Evolutionary conservation across 2,888 invertebrate genomes (phyloP).

Genomic region (Platycheirus rosarum): DNA sequence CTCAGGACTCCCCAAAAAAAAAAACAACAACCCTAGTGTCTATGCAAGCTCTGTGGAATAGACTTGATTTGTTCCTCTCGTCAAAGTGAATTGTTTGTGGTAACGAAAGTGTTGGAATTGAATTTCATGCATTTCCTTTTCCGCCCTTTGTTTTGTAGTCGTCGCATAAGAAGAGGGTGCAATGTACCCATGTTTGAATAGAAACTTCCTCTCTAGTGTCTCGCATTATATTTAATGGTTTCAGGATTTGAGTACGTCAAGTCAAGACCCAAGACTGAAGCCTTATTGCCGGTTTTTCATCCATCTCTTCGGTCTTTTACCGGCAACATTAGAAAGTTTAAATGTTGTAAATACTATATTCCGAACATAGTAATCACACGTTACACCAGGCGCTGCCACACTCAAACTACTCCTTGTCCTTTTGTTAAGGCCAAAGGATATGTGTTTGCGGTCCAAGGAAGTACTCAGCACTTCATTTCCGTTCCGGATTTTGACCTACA

Average conservation of each 20-base stretch:
- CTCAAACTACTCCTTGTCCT: conserved; percentile 21
- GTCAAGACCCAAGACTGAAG: conserved; percentile 17
- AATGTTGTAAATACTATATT: conserved; percentile 30
- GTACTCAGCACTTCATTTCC: conserved; percentile 74
- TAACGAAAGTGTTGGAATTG: conserved; percentile 66
- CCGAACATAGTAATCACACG: conserved; percentile 44
- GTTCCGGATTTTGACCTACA: conserved; percentile 74
- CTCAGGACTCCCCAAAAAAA: conserved; percentile 4
- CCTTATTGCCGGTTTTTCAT: not conserved
- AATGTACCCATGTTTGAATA: conserved; percentile 33
- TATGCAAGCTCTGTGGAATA: conserved; percentile 34
- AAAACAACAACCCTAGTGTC: not conserved
- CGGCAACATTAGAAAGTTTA: conserved; percentile 10
- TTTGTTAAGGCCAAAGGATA: conserved; percentile 53
- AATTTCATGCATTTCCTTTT: conserved; percentile 72
- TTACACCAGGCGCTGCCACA: conserved; percentile 41
- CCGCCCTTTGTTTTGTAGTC: conserved; percentile 36
- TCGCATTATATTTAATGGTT: conserved; percentile 71
- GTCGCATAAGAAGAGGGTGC: not conserved
- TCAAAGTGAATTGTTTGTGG: conserved; percentile 72
- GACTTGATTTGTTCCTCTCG: conserved; percentile 59
- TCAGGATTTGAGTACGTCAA: conserved; percentile 58
- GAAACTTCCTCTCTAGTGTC: conserved; percentile 52
- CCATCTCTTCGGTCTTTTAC: not conserved
- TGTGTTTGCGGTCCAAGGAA: conserved; percentile 72